Conservation (phyloP, 2,113 vertebrate genomes). For the Taxidea taxus region DNA sequence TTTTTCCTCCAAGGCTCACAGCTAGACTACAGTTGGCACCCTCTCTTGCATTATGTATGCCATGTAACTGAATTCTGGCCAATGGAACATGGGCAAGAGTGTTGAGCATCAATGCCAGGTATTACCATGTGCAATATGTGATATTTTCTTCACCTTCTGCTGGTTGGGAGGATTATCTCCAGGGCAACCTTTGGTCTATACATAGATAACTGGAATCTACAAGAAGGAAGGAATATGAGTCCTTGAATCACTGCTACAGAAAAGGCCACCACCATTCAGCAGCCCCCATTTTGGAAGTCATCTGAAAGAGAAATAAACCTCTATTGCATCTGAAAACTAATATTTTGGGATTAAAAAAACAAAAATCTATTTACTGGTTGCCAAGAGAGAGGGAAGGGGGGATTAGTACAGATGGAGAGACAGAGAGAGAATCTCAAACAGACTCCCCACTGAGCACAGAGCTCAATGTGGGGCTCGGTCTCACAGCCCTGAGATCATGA, state of each 20-base stretch:
- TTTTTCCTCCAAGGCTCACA: not conserved
- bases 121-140: not conserved
- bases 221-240: not conserved
- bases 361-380: not conserved
- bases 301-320: not conserved
- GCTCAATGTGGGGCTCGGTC: not conserved
- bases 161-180: not conserved
- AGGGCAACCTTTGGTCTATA: not conserved
- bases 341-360: not conserved
- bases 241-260: not conserved
- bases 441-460: not conserved
- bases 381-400: not conserved
- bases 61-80: not conserved
- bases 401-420: not conserved
- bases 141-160: not conserved
- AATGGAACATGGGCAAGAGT: not conserved
- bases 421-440: not conserved
- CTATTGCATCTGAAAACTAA: not conserved
- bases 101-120: not conserved
- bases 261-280: not conserved
- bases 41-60: not conserved
- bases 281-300: not conserved
- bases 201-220: not conserved
- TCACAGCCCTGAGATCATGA: not conserved
- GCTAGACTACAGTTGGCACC: accelerated